phyloP scores from a whole-genome alignment of 2,797 vertebrate genomes.

The Pipistrellus nathusii region DNA sequence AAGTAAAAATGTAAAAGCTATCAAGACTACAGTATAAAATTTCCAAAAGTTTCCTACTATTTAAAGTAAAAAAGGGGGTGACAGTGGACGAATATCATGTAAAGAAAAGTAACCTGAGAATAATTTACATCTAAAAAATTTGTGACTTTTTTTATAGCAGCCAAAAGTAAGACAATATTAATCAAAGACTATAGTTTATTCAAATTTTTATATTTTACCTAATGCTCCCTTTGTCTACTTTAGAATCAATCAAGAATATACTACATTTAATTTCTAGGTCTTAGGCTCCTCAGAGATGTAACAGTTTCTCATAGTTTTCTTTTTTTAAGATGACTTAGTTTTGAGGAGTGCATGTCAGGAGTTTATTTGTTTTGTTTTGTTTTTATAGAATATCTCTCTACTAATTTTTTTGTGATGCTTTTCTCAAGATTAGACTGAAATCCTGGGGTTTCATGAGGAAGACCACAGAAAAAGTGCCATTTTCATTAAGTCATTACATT shows the following conservation, averaged over 20 bases:
- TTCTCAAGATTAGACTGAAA: background rate
- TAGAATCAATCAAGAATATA: background rate
- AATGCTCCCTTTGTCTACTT: background rate
- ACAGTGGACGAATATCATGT: too few relatives aligned
- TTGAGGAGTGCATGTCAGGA: background rate
- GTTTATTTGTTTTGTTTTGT: background rate
- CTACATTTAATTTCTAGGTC: background rate
- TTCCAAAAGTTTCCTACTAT: too few relatives aligned
- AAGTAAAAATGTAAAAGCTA: too few relatives aligned
- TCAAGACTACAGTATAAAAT: too few relatives aligned
- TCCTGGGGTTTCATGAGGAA: background rate
- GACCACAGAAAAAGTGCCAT: background rate
- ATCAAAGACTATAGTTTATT: background rate
- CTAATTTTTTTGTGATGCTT: background rate
- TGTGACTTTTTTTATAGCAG: background rate
- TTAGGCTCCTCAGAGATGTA: background rate
- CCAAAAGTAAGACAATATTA: background rate
- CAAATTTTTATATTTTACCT: background rate
- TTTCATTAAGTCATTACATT: background rate
- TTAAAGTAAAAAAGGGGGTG: too few relatives aligned
- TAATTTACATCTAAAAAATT: background rate
- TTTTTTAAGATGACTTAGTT: background rate
- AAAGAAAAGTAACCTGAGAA: too few relatives aligned
- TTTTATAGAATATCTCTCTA: background rate
- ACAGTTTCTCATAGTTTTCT: background rate